Evolutionary conservation across 2,113 vertebrate genomes (phyloP).

Genomic region (Columba janthina): DNA sequence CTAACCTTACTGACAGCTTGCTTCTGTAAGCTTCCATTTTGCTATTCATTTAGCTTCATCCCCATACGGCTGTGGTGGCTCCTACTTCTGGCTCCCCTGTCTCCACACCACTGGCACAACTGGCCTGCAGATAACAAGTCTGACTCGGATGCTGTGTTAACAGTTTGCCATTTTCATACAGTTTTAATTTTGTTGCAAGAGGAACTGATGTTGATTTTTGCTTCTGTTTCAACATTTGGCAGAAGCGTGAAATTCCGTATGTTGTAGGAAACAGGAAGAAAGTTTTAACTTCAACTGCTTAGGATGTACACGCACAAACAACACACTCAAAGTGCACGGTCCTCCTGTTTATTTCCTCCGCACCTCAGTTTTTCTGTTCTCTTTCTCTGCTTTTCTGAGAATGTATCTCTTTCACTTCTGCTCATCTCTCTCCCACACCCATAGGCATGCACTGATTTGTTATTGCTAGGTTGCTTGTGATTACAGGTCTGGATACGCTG

Average conservation of each 20-base stretch:
- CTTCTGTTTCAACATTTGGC: constrained; percentile 7
- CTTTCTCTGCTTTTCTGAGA: not conserved
- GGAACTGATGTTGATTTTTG: not conserved
- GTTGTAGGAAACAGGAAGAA: constrained; percentile 29
- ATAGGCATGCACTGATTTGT: constrained; percentile 52
- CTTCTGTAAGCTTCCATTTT: constrained; percentile 23
- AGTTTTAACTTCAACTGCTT: not conserved
- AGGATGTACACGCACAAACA: not conserved
- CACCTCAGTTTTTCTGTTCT: constrained; percentile 8
- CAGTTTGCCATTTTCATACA: not conserved
- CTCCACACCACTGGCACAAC: not conserved
- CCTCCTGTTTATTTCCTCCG: constrained; percentile 11
- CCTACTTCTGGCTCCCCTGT: not conserved
- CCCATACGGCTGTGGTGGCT: not conserved
- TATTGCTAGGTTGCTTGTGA: constrained; percentile 48
- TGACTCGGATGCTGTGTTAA: not conserved
- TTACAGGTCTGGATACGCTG: constrained; percentile 28
- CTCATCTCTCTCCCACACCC: constrained; percentile 6
- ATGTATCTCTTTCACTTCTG: not conserved
- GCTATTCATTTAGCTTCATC: not conserved
- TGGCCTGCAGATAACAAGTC: not conserved
- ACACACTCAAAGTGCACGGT: not conserved
- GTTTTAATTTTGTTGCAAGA: constrained; percentile 8
- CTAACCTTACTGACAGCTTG: not conserved
- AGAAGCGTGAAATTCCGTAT: not conserved